Evolutionary conservation across 2,113 vertebrate genomes (phyloP).

Genomic region (Amazona vittata): DNA sequence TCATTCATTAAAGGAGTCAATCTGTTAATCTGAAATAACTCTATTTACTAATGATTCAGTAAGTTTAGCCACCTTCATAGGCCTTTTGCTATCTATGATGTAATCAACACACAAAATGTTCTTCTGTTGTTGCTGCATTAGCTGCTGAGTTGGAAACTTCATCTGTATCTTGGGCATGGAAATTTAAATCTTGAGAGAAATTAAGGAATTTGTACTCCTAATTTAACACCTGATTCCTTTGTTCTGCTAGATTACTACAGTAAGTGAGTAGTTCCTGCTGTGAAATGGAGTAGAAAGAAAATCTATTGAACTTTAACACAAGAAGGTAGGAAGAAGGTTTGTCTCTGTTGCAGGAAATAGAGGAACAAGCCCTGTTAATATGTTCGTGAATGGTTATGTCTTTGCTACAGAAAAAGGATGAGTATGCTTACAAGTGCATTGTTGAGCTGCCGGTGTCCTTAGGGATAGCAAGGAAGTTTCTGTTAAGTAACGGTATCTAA

Average conservation of each 20-base stretch:
- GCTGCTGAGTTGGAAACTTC: neutral
- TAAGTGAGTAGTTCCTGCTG: neutral
- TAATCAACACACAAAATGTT: neutral
- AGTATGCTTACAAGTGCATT: neutral
- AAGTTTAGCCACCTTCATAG: neutral
- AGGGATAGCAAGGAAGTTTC: neutral
- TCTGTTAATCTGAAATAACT: neutral
- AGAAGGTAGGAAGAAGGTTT: neutral
- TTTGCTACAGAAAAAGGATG: neutral
- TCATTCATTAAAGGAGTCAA: neutral
- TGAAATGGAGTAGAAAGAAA: neutral
- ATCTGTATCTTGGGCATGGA: neutral
- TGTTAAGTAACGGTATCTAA: neutral
- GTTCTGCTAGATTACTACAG: neutral
- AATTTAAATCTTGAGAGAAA: conserved; percentile 12
- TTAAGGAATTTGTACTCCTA: neutral
- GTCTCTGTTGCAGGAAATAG: neutral
- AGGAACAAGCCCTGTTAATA: neutral
- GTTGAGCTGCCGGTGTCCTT: neutral
- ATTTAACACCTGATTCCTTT: neutral
- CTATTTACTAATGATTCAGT: neutral
- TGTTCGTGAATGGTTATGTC: rapidly evolving
- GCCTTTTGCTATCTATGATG: neutral
- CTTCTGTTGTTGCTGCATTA: neutral
- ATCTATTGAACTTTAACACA: neutral